A percentile compares a stretch with the other conserved stretches of the same genome.
Evolutionary conservation across 1,140 invertebrate genomes (phyloP).

Genomic region (Drosophila suzukii): DNA sequence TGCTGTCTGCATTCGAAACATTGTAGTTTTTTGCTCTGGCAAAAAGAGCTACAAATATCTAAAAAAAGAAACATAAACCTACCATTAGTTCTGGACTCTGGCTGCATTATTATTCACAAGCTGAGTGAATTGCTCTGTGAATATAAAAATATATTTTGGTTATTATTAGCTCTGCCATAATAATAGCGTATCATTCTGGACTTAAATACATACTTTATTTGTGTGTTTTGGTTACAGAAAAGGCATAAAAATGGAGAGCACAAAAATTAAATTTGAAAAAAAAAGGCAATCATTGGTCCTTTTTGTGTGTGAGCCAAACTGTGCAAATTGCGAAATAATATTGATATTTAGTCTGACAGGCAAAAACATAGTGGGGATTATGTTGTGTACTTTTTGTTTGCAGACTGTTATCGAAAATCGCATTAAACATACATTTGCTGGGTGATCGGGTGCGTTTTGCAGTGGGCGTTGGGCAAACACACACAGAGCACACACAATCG

Average conservation of each 20-base stretch:
- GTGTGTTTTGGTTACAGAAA: neutral
- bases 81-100: neutral
- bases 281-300: neutral
- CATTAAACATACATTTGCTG: neutral
- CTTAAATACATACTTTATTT: neutral
- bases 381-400: slow-evolving; percentile 1
- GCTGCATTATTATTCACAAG: slow-evolving; percentile 1
- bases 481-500: neutral
- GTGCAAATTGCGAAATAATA: neutral
- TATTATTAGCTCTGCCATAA: neutral
- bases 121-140: too few species aligned
- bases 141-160: neutral
- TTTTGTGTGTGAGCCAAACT: neutral
- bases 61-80: neutral
- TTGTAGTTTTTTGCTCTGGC: neutral
- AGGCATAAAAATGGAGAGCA: neutral
- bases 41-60: neutral
- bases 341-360: neutral
- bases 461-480: neutral
- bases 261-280: neutral
- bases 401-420: neutral
- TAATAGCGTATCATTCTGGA: neutral
- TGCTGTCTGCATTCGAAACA: neutral
- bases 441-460: neutral
- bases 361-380: slow-evolving; percentile 9